Conservation (phyloP, 2,888 invertebrate genomes). For the Lasioglossum morio region DNA sequence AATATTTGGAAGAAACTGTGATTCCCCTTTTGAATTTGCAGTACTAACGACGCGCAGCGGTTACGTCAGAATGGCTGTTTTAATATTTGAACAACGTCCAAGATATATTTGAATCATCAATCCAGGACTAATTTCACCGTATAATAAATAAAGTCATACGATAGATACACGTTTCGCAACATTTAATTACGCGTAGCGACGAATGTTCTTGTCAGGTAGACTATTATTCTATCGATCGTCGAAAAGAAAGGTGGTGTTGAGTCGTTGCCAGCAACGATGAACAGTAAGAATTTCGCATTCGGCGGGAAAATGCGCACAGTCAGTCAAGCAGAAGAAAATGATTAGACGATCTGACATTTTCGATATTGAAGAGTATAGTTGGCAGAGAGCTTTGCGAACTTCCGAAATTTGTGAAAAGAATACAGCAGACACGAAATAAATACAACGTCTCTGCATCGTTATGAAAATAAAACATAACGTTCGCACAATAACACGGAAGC, state of each 20-base stretch:
- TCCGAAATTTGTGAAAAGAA: not conserved
- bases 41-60: not conserved
- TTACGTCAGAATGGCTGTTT: constrained; percentile 27
- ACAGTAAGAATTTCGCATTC: not conserved
- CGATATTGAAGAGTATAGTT: not conserved
- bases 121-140: constrained; percentile 14
- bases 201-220: not conserved
- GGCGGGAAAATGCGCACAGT: not conserved
- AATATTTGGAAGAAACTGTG: not conserved
- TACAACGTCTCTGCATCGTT: not conserved
- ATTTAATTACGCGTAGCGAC: not conserved
- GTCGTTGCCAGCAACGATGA: not conserved
- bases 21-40: constrained; percentile 6
- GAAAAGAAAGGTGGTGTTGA: not conserved
- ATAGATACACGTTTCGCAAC: not conserved
- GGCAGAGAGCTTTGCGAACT: not conserved
- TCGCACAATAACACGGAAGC: not conserved
- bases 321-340: not conserved
- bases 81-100: constrained; percentile 37
- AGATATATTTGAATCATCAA: constrained; percentile 35
- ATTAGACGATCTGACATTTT: not conserved
- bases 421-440: not conserved
- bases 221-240: not conserved
- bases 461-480: not conserved
- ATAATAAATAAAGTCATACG: not conserved